Evolutionary conservation across 2,797 vertebrate species (phyloP).

Genomic region (Oreonectes daqikongensis): DNA sequence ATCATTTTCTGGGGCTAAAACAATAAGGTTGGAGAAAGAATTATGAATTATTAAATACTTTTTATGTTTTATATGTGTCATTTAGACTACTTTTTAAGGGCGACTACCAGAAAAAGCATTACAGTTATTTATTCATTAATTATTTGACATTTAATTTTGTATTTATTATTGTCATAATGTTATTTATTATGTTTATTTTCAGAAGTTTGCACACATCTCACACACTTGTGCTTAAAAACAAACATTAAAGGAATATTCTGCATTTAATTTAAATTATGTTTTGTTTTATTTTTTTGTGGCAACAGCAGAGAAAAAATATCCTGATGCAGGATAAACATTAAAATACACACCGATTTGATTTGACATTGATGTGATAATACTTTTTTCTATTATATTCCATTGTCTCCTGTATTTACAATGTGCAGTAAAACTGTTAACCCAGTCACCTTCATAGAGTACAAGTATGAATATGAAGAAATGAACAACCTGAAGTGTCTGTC

Average conservation of each 20-base stretch:
- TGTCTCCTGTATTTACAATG: background rate
- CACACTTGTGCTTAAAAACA: background rate
- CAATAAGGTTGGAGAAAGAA: constrained; percentile 23
- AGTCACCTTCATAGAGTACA: background rate
- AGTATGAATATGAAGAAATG: background rate
- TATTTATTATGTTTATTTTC: too few species aligned
- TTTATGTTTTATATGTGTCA: background rate
- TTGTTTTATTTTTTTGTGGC: background rate
- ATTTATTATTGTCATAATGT: background rate
- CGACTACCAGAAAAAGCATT: background rate
- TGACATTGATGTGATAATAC: background rate
- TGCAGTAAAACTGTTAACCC: background rate
- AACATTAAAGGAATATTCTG: background rate
- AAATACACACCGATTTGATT: background rate
- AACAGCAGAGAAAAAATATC: background rate
- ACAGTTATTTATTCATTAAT: background rate
- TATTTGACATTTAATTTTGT: background rate
- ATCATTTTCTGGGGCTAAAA: constrained; percentile 86
- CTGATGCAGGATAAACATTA: background rate
- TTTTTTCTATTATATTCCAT: background rate
- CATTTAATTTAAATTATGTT: background rate
- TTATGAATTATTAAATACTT: background rate
- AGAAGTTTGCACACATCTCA: background rate
- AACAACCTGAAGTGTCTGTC: background rate
- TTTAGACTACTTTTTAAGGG: background rate